Conservation (phyloP, 2,113 vertebrate species). For the Stegastes partitus region DNA sequence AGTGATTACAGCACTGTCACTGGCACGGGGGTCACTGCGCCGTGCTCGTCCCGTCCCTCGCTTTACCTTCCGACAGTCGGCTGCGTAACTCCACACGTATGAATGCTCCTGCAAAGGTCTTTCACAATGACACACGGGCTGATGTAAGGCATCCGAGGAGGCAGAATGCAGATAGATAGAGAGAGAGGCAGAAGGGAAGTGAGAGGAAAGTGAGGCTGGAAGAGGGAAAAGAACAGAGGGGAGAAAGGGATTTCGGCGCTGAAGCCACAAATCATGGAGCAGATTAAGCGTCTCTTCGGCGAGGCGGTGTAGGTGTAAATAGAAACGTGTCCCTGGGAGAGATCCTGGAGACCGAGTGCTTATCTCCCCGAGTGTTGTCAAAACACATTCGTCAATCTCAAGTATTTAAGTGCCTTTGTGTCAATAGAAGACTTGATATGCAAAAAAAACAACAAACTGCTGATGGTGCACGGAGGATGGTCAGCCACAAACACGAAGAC, state of each 20-base stretch:
- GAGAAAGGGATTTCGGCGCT: conserved; percentile 53
- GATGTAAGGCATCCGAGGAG: conserved; percentile 31
- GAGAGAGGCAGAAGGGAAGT: background rate
- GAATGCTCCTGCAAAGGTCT: conserved; percentile 39
- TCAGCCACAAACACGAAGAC: background rate
- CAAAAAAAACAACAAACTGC: conserved; percentile 55
- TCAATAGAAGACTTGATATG: conserved; percentile 53
- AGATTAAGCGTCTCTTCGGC: conserved; percentile 70
- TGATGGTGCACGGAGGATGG: conserved; percentile 17
- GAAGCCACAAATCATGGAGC: conserved; percentile 69
- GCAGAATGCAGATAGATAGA: conserved; percentile 9
- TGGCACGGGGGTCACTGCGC: conserved; percentile 62
- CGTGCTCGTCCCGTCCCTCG: conserved; percentile 14
- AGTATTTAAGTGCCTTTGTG: conserved; percentile 53
- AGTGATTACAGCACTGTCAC: conserved; percentile 81
- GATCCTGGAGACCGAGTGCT: conserved; percentile 67
- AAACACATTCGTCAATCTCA: conserved; percentile 79
- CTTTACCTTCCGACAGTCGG: conserved; percentile 26
- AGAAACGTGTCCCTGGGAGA: conserved; percentile 77
- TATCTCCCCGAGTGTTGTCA: conserved; percentile 75
- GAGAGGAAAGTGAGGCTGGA: conserved; percentile 27
- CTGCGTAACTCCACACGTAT: conserved; percentile 9
- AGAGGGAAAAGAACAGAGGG: conserved; percentile 38
- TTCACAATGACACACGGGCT: conserved; percentile 32
- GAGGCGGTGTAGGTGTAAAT: conserved; percentile 76